A percentile compares a stretch with the other conserved stretches of the same genome.
Evolutionary conservation across 2,113 vertebrate species (phyloP).

Genomic region (Platycercus adscitus): DNA sequence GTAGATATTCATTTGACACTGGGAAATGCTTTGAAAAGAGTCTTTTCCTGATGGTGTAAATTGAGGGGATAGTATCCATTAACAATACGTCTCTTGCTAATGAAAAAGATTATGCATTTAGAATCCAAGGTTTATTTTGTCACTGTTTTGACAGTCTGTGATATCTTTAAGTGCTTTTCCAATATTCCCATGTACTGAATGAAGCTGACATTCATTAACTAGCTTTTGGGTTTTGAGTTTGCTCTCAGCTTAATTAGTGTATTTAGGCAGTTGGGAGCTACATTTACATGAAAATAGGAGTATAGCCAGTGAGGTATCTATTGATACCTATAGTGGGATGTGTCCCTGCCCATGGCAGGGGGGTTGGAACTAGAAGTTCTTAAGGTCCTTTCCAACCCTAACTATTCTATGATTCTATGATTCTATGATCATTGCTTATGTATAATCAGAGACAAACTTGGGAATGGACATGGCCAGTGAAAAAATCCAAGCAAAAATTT

Average conservation of each 20-base stretch:
- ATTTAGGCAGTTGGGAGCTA: conserved; percentile 5
- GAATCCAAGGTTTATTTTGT: conserved; percentile 50
- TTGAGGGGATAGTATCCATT: not conserved
- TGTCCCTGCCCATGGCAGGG: too few relatives aligned
- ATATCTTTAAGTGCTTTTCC: conserved; percentile 55
- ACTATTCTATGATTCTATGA: too few relatives aligned
- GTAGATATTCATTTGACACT: not conserved
- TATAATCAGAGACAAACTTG: not conserved
- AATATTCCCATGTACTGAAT: conserved; percentile 21
- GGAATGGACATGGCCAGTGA: not conserved
- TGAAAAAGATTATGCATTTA: conserved; percentile 14
- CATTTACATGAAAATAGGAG: conserved; percentile 41
- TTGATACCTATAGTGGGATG: too few relatives aligned
- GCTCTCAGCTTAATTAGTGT: conserved; percentile 34
- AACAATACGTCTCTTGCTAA: conserved; percentile 14
- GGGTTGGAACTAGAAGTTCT: too few relatives aligned
- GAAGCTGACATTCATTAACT: conserved; percentile 37
- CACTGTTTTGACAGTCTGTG: conserved; percentile 45
- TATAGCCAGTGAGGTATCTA: not conserved
- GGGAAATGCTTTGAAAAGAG: conserved; percentile 16
- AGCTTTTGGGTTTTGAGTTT: conserved; percentile 42
- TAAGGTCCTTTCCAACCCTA: too few relatives aligned
- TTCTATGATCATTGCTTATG: not conserved
- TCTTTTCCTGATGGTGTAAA: conserved; percentile 32
- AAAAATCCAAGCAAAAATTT: not conserved